Base-by-base conservation (phyloP, 2,113 vertebrate species). In the Atlantisia rogersi region DNA sequence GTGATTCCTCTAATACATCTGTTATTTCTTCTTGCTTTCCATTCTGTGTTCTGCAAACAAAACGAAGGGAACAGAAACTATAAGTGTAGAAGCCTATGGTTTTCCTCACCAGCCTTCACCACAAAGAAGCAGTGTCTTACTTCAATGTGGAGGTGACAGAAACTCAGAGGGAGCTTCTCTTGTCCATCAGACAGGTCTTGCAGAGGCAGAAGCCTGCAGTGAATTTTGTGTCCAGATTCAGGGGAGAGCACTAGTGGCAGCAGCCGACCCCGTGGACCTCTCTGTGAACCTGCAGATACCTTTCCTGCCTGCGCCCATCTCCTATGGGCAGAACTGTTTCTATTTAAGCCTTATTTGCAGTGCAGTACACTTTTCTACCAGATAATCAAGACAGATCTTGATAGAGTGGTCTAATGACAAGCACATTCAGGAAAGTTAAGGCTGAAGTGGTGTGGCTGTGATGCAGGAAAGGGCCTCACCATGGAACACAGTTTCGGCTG, bases 401-500 rank as follows among this genome's bases (percentile, higher is more conserved):
- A 11, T 35, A 53, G 56, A 42, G 56, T 52, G 11, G 63, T 81
- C 12, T 53, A 46, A 42, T 55, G 78, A 20, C 22, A 63, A 40
- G 73, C 1, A 2, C 18, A 6, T 13, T 67, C 14, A 55, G 46
- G 35, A n/a, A 35, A 21, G 15, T 58, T 69, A 62, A 74, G 64
- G n/a, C 67, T 76, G 58, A 63, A 74, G 21, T 35, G 59, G 8
- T 74, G 44, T 40, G 71, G 32, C 52, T 35, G 64, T 76, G 37
- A 81, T 87, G 19, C 31, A 58, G 55, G 42, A 74, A 82, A 11
- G 15, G 11, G 37, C 17, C 78, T 71, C 32, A 31, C 52, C 3
- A 0, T 4, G 5, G 29, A 63, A 20, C 16, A 24, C 4, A 0
- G 35, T 53, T 82, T 80, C 0, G 0, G 6, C 35, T 86, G 40